Base-by-base conservation (phyloP, 2,888 invertebrate species). In the Alloscopus bannaensis region DNA sequence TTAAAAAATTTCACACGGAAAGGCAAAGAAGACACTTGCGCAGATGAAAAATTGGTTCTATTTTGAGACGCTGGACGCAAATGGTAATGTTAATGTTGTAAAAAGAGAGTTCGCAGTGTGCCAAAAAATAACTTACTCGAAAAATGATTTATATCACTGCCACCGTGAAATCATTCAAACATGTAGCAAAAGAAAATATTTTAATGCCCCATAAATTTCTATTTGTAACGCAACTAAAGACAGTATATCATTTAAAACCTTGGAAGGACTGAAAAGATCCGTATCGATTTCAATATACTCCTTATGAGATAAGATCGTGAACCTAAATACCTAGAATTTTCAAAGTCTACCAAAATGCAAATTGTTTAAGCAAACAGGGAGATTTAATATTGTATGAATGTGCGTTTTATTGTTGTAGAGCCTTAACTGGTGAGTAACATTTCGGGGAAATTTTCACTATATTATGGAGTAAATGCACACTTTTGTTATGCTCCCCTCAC, bases 151-250 rank as follows among this genome's bases (percentile, higher is more conserved):
- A 72, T 62, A 52, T 36, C 20, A 31, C 26, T 20, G 52, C 62
- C 71, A 72, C 62, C 62, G 36, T 64, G 64, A 64, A 64, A 65
- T 64, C 72, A 64, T 72, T 72, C 64, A 72, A 52, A 72, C 29
- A 64, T 72, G 42, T 20, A n/a, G 28, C n/a, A n/a, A n/a, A 31
- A 72, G 72, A 57, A 64, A 72, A 64, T 65, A 72, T 64, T 65
- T 72, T 64, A 64, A 64, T 40, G 64, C 55, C 72, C 64, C 55
- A 72, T 72, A 72, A 64, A 72, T 65, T 72, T 24, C 64, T 42
- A 72, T 64, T 72, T 72, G n/a, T 72, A 72, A 57, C 64, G 57
- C 55, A 64, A 64, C 65, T 65, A 64, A n/a, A n/a, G n/a, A n/a
- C n/a, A n/a, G n/a, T n/a, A n/a, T n/a, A n/a, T n/a, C n/a, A n/a